Percentiles rank a stretch among this genome's conserved stretches.
Conservation (phyloP, 2,797 vertebrate species). For the Lepidocolaptes lacrymiger region DNA sequence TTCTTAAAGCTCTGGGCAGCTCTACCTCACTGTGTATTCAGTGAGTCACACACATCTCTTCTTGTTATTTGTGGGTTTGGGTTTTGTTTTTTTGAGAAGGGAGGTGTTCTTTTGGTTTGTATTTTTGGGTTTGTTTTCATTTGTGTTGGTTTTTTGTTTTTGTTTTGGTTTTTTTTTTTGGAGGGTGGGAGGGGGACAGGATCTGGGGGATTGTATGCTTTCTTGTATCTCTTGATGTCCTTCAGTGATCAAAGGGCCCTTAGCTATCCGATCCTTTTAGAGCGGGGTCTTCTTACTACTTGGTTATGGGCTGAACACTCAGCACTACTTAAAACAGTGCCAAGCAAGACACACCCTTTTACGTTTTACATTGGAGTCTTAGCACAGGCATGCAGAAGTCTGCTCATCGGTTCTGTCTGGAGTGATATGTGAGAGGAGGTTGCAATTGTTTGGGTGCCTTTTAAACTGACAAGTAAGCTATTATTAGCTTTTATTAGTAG, state of each 20-base stretch:
- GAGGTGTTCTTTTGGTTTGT: background rate
- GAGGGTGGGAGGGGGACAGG: accelerated
- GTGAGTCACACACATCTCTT: background rate
- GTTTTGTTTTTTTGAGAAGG: accelerated
- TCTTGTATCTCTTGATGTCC: background rate
- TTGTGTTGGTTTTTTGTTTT: background rate
- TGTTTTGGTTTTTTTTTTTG: background rate
- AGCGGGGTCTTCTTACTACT: background rate
- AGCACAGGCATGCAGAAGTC: background rate
- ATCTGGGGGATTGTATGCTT: accelerated
- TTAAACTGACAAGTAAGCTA: background rate
- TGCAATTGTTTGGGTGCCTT: background rate
- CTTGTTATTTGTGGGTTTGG: background rate
- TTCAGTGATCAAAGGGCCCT: background rate
- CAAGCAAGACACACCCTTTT: background rate
- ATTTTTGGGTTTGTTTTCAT: background rate
- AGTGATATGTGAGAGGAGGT: background rate
- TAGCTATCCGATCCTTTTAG: background rate
- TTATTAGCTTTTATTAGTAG: conserved; percentile 62
- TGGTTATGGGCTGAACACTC: background rate
- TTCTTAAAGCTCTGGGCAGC: background rate
- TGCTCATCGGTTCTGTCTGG: background rate
- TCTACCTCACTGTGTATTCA: background rate
- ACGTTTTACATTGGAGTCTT: background rate
- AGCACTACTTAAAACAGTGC: background rate